These are phyloP conservation scores for Alcedo quadribrachys DNA, from an alignment of 2,797 vertebrate genomes.

Conservation along the genomic window DNA sequence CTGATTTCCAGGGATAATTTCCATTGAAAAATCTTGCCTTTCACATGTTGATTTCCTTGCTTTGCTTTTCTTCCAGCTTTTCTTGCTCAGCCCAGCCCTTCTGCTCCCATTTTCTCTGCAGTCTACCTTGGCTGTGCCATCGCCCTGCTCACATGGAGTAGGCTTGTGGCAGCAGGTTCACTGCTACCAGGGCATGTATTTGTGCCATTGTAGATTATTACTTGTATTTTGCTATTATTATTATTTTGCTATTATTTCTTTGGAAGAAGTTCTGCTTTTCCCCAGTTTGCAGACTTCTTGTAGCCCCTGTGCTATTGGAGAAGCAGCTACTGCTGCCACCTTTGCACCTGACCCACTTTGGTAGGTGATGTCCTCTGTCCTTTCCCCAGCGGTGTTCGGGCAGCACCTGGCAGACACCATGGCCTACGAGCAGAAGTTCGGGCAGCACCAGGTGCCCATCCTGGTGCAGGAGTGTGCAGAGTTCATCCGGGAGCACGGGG, in stretches of 20 bases:
- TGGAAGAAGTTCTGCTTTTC: not conserved
- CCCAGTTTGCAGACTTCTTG: not conserved
- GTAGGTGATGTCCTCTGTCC: not conserved
- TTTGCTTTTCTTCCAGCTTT: not conserved
- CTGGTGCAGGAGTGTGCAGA: slow-evolving; percentile 92
- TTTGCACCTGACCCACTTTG: not conserved
- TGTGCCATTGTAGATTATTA: not conserved
- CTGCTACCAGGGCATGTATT: not conserved
- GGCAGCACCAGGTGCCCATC: slow-evolving; percentile 88
- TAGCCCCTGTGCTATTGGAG: not conserved
- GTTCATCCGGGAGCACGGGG: slow-evolving; percentile 88
- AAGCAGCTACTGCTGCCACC: not conserved
- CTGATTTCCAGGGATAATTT: not conserved
- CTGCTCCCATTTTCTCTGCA: not conserved
- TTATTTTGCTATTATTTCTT: not conserved
- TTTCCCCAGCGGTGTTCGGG: slow-evolving; percentile 84
- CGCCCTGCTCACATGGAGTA: not conserved
- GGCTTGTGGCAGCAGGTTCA: not conserved
- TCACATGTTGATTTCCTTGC: not conserved
- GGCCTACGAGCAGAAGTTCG: slow-evolving; percentile 87
- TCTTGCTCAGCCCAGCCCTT: not conserved
- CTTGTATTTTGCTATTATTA: no score
- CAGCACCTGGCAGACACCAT: slow-evolving; percentile 88
- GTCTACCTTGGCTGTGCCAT: not conserved
- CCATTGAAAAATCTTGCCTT: not conserved